Evolutionary conservation across 2,797 vertebrate genomes (phyloP), one percentile per base, ranked within the genome.

Genomic region (Sebastes reedi): DNA sequence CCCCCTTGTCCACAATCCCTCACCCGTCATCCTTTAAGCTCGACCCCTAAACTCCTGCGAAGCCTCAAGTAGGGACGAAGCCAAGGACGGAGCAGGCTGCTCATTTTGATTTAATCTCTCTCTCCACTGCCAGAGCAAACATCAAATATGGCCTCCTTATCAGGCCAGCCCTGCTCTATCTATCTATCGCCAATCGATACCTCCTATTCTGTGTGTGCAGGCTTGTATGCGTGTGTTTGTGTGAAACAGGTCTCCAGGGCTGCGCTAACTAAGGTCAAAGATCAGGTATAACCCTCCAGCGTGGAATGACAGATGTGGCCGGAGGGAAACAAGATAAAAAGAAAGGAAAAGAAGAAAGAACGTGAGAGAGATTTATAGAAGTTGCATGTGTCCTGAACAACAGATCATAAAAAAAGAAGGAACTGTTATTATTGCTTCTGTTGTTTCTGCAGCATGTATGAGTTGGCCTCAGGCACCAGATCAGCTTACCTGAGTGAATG

Each of bases 91-190:
- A 87, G 89, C 85, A 12, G 85, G 87, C 81, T 88, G 86, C 85
- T 92, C 87, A 94, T 92, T 92, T 93, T 94, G 94, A 95, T 95
- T 91, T 93, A 92, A 93, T 95, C 94, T 94, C 85, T 83, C 78
- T 76, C 75, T 82, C 82, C 89, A 54, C 87, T 75, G 82, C 83
- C 64, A 89, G 88, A 92, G 90, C 93, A 95, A 95, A 95, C 93
- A 94, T 94, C 93, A 94, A 93, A 95, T 90, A 90, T 89, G 89
- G 90, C 88, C 90, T 91, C 79, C 93, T 95, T 95, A 94, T 94
- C 94, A 92, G 92, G 70, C 83, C 59, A 55, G 77, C 67, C 88
- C 68, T 65, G 72, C 85, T 92, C 90, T 92, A 88, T 90, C 91
- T 90, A 91, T 92, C 91, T 90, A 93, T 93, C 89, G 56, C 91